A percentile compares a stretch with the other conserved stretches of the same genome.
Evolutionary conservation across 2,888 invertebrate genomes (phyloP).

Genomic region (Helleia helle): DNA sequence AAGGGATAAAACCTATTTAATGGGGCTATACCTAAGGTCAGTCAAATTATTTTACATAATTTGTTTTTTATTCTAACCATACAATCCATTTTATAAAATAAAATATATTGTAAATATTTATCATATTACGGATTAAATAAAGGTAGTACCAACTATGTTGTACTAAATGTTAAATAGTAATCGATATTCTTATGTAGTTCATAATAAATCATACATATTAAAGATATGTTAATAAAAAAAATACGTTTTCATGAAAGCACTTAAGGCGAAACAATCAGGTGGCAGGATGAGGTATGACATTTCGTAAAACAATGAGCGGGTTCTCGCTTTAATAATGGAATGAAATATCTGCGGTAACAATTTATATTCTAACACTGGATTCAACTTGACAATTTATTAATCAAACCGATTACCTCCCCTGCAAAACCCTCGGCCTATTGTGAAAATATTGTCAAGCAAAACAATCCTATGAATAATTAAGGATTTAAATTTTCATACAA

Average conservation of each 20-base stretch:
- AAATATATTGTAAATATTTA: too few species aligned
- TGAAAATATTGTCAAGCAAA: slow-evolving; percentile 69
- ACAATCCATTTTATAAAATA: too few species aligned
- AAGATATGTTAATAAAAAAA: slow-evolving; percentile 6
- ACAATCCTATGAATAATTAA: slow-evolving; percentile 74
- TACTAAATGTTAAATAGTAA: too few species aligned
- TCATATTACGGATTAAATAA: too few species aligned
- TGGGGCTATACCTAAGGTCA: too few species aligned
- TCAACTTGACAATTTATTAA: slow-evolving; percentile 74
- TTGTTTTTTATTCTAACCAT: too few species aligned
- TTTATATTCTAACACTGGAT: slow-evolving; percentile 71
- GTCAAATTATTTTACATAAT: too few species aligned
- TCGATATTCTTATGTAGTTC: too few species aligned
- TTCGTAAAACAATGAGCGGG: slow-evolving; percentile 69
- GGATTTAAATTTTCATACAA: slow-evolving; percentile 72
- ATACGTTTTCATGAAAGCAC: slow-evolving; percentile 16
- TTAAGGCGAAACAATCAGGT: slow-evolving; percentile 60
- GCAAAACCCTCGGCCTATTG: slow-evolving; percentile 61
- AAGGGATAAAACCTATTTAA: background rate
- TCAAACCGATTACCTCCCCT: slow-evolving; percentile 71
- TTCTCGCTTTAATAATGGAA: slow-evolving; percentile 61
- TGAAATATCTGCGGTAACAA: slow-evolving; percentile 72
- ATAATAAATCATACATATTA: background rate
- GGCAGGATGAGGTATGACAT: slow-evolving; percentile 68
- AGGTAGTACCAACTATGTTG: too few species aligned